Percentiles rank a stretch among this genome's conserved stretches.
phyloP scores from a whole-genome alignment of 2,113 vertebrate species.

The Psittacula cyanocephala region DNA sequence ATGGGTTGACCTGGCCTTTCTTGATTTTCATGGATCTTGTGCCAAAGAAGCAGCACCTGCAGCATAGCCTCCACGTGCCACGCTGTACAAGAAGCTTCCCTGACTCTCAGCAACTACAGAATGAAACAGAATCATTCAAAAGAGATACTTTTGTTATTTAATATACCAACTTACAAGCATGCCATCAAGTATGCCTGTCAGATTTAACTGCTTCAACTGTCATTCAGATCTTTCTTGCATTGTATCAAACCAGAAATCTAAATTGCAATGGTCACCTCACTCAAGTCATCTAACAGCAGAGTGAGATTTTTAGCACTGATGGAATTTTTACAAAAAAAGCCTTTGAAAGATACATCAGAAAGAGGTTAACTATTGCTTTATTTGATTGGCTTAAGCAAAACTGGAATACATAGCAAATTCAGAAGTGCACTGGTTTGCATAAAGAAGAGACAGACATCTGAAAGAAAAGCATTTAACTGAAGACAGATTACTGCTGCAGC shows the following conservation, averaged over 20 bases:
- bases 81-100: background rate
- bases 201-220: background rate
- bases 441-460: background rate
- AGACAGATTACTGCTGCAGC: background rate
- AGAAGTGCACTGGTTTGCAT: background rate
- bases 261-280: background rate
- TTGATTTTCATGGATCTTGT: fast-evolving
- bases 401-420: background rate
- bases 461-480: background rate
- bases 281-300: background rate
- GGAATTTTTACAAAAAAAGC: background rate
- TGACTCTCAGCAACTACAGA: background rate
- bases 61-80: fast-evolving
- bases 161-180: background rate
- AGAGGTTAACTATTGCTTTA: background rate
- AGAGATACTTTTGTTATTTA: background rate
- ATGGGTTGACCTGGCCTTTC: background rate
- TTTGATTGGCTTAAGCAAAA: background rate
- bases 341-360: background rate
- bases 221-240: background rate
- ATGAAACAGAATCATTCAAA: background rate
- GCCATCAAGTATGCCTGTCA: background rate
- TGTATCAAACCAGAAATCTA: background rate
- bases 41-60: background rate
- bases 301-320: background rate